Evolutionary conservation across 2,888 invertebrate genomes (phyloP), one percentile per base, ranked within the genome.

Genomic region (Temnothorax unifasciatus): DNA sequence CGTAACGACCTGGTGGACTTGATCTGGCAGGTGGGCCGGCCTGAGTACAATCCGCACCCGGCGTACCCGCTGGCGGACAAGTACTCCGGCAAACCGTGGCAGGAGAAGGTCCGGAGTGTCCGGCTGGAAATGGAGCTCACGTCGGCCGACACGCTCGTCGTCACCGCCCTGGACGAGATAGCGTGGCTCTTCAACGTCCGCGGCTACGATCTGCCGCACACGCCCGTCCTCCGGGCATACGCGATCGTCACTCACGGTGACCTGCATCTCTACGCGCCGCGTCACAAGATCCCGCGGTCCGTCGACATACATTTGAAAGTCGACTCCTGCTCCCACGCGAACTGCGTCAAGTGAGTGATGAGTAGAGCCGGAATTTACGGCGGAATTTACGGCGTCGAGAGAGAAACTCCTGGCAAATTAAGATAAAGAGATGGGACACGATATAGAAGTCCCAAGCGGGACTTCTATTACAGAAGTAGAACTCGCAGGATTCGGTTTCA

Each of bases 131-230:
- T 99, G 91, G 95, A 95, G 34, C 95, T 95, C 4, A 94, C 96
- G n/a, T 96, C 96, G 0, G 97, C 96, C 0, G 97, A 97, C 90
- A 98, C 98, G 0, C 97, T 98, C 95, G 96, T 99, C 44, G 96
- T 99, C 18, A 98, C 98, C 0, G 97, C 98, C 0, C 95, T 99
- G 79, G 98, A 98, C 91, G 98, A 99, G 94, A 97, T 97, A 64
- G 98, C 98, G 0, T 99, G 98, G 97, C 95, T 99, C 50, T 95
- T 98, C 52, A 99, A 99, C 94, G 96, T 99, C 25, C 96, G 99
- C n/a, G 98, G 98, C 0, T 95, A 96, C 82, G 99, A 99, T 95
- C 96, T 98, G 87, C 97, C 97, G 0, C 97, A 97, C 93, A 97
- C 97, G 0, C 98, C 99, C 0, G 96, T 98, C 25, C 95, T 98